These are phyloP conservation scores for Carapus acus DNA, from an alignment of 2,797 vertebrate species.

Conservation along the genomic window DNA sequence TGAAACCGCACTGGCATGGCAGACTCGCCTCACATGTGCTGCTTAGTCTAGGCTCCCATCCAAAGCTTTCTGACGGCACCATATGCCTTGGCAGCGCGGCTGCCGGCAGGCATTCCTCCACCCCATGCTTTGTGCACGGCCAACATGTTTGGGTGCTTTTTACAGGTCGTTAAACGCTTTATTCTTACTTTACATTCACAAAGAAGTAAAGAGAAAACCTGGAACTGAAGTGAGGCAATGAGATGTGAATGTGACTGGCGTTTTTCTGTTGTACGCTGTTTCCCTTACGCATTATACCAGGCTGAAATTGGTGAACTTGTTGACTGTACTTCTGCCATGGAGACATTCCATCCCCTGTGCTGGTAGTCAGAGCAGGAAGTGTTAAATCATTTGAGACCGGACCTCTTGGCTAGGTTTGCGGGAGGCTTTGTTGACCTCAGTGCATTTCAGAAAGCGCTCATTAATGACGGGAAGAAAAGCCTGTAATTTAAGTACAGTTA, in stretches of 20 bases:
- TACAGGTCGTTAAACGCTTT: slow-evolving; percentile 10
- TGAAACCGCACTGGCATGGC: slow-evolving; percentile 9
- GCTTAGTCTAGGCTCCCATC: slow-evolving; percentile 14
- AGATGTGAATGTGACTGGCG: neutral
- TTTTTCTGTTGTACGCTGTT: no score
- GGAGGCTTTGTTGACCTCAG: no score
- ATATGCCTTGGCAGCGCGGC: slow-evolving; percentile 19
- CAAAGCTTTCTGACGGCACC: slow-evolving; percentile 24
- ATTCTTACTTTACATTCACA: slow-evolving; percentile 4
- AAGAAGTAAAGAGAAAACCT: slow-evolving; percentile 3
- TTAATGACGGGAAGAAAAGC: neutral
- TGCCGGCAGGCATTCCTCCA: no score
- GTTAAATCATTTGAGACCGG: no score
- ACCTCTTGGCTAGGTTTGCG: no score
- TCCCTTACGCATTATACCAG: no score
- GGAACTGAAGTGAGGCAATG: slow-evolving; percentile 1
- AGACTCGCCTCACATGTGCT: neutral
- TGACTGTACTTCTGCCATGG: no score
- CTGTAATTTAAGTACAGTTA: no score
- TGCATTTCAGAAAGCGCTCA: neutral
- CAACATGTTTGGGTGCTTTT: neutral
- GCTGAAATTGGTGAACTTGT: no score
- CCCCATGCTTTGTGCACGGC: neutral
- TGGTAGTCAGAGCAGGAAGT: no score
- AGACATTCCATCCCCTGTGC: no score